Base-by-base conservation (phyloP, 2,888 invertebrate genomes). In the Rhingia campestris region DNA sequence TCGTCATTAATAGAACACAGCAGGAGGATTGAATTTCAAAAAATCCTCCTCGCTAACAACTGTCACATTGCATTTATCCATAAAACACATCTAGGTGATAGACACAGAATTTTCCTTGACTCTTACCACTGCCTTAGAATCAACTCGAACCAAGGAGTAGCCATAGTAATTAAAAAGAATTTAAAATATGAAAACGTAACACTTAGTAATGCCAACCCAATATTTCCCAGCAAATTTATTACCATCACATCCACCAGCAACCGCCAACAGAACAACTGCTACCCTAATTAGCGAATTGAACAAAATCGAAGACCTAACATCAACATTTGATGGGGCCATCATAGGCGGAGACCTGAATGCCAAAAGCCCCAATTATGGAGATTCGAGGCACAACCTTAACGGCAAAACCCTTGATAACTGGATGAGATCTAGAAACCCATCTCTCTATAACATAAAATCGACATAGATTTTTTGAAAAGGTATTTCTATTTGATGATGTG, bases 381-480 rank as follows among this genome's bases (percentile, higher is more conserved):
- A n/a, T n/a, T n/a, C n/a, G n/a, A n/a, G n/a, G n/a, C n/a, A n/a
- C n/a, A n/a, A n/a, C n/a, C n/a, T n/a, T n/a, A n/a, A n/a, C n/a
- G n/a, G 4, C 2, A 10, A 10, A 9, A 9, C 0, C 32, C 10
- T 64, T 30, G 0, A 2, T 61, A 4, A 4, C 12, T n/a, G n/a
- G n/a, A n/a, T n/a, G n/a, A n/a, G n/a, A n/a, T n/a, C n/a, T n/a
- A n/a, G n/a, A n/a, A n/a, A n/a, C n/a, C n/a, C n/a, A n/a, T n/a
- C n/a, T n/a, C n/a, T n/a, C n/a, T n/a, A n/a, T n/a, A n/a, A n/a
- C n/a, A 74, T 30, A n/a, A 86, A 77, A 12, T 86, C 81, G 0
- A 86, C 37, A 43, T 72, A 81, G 0, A 87, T 1, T 9, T 69
- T 56, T n/a, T 86, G 80, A 49, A 86, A 80, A 3, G 86, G 75